phyloP scores from a whole-genome alignment of 53 echinoderm and acorn worm genomes.

The Patiria pectinifera region DNA sequence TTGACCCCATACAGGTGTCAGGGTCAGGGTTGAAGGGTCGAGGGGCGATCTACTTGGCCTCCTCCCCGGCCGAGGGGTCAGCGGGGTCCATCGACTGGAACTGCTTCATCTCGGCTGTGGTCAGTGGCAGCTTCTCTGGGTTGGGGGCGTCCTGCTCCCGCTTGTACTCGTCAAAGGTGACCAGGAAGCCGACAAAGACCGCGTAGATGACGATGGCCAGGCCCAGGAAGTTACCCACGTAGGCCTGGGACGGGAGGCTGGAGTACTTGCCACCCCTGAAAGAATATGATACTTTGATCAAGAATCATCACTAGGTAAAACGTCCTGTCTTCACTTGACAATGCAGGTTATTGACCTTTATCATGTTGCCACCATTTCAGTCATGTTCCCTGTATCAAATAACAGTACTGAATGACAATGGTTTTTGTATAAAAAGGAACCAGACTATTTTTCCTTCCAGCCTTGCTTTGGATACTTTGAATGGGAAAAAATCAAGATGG shows the following conservation, averaged over 20 bases:
- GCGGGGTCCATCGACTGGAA: slow-evolving; percentile 73
- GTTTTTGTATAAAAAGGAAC: too few species aligned
- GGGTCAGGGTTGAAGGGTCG: background rate
- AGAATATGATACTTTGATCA: background rate
- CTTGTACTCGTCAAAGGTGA: slow-evolving; percentile 76
- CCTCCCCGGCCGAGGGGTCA: slow-evolving; percentile 50
- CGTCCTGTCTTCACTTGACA: too few species aligned
- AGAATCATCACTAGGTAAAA: background rate
- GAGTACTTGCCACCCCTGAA: slow-evolving; percentile 49
- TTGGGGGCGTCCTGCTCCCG: slow-evolving; percentile 56
- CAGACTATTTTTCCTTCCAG: too few species aligned
- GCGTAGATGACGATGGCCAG: slow-evolving; percentile 81
- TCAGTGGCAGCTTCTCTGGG: slow-evolving; percentile 64
- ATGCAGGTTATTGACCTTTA: too few species aligned
- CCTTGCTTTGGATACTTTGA: too few species aligned
- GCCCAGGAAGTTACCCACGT: slow-evolving; percentile 87
- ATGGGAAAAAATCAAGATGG: too few species aligned
- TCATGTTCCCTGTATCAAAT: too few species aligned
- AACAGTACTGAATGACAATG: too few species aligned
- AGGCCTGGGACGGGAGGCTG: slow-evolving; percentile 71
- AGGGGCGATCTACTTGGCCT: slow-evolving; percentile 32
- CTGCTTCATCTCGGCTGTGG: slow-evolving; percentile 73
- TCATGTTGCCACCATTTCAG: too few species aligned
- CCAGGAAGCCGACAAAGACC: slow-evolving; percentile 85
- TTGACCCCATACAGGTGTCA: background rate